These are phyloP conservation scores for Limnothrissa miodon DNA, from an alignment of 2,113 vertebrate genomes.

Conservation along the genomic window DNA sequence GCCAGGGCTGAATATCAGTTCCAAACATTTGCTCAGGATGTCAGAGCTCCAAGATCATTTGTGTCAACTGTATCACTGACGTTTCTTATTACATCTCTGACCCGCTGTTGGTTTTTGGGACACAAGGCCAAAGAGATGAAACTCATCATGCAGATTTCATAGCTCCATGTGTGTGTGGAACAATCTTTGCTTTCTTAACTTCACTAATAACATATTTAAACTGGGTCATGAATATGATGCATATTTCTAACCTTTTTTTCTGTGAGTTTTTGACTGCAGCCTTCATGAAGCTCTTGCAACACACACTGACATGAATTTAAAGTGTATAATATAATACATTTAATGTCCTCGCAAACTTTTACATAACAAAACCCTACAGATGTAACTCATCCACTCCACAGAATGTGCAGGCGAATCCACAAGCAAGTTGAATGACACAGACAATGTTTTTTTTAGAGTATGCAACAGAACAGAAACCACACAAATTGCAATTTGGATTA, in stretches of 20 bases:
- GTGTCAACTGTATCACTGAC: not conserved
- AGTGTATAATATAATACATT: no score
- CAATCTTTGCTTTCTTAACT: not conserved
- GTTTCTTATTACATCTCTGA: conserved; percentile 12
- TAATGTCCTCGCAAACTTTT: no score
- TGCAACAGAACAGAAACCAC: no score
- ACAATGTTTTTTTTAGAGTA: no score
- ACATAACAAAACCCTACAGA: no score
- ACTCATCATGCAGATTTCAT: not conserved
- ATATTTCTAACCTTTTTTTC: not conserved
- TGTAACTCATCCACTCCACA: no score
- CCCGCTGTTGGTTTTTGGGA: not conserved
- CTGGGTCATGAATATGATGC: not conserved
- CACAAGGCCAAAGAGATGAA: not conserved
- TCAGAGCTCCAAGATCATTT: not conserved
- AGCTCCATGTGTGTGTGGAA: not conserved
- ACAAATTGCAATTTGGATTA: no score
- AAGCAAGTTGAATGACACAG: no score
- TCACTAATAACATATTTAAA: not conserved
- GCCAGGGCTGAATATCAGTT: not conserved
- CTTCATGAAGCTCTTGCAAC: not conserved
- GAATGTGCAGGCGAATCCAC: no score
- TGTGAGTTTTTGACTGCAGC: not conserved
- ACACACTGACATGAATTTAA: not conserved
- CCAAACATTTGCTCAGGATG: not conserved